Evolutionary conservation across 37 sponge, comb jelly and placozoan species (phyloP), one percentile per base, ranked within the genome.

Genomic region (Agelas oroides): DNA sequence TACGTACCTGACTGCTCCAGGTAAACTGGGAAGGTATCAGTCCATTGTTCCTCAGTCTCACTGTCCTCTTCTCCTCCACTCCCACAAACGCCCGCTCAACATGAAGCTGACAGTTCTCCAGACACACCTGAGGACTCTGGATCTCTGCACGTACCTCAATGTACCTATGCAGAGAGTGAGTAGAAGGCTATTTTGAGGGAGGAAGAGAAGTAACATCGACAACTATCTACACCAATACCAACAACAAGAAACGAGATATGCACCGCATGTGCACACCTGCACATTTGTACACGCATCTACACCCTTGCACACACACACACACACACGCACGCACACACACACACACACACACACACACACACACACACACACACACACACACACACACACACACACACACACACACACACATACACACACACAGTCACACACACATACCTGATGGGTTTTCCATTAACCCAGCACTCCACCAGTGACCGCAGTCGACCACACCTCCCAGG

Each of bases 61-160:
- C 65, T 17, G 25, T 53, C n/a, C 57, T 62, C 30, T 40, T 19
- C 14, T 39, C 41, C 23, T 82, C 78, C 0, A 90, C 57, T 8
- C 71, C 79, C 18, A 87, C 61, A 70, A 80, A 94, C 2, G 81
- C 88, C 39, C 46, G 30, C 2, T 72, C 69, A 38, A 82, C 27
- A 58, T 94, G 92, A 14, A 85, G 71, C 27, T 60, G 25, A 60
- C 81, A 90, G 38, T n/a, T 35, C 18, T 59, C 39, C 76, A 94
- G 76, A 28, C 37, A 52, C 19, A 90, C 80, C 5, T 38, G 25
- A 36, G 94, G 94, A 14, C 76, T 19, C 88, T 94, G 94, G 19
- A 90, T 70, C 61, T 90, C 92, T 65, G 91, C 94, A 19, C 27
- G 27, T 27, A 87, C 94, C 31, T 53, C 61, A 1, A 94, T 14